phyloP scores from a whole-genome alignment of 37 sponge, comb jelly and placozoan genomes.

The Bolinopsis microptera region DNA sequence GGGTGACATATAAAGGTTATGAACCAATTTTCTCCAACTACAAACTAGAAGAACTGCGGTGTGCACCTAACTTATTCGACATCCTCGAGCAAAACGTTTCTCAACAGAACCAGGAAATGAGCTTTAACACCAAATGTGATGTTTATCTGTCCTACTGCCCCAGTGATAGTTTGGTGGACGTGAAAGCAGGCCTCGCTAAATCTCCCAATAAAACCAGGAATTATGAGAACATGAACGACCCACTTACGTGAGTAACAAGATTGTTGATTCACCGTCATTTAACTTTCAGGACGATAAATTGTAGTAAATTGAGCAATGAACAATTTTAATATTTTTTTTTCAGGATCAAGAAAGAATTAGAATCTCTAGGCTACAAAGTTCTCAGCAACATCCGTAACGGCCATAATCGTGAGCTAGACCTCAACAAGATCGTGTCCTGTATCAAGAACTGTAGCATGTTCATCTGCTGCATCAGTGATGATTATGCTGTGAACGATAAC shows the following conservation, averaged over 20 bases:
- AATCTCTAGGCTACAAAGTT: conserved; percentile 44
- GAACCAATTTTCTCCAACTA: conserved; percentile 38
- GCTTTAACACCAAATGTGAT: neutral
- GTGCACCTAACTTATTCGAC: conserved; percentile 53
- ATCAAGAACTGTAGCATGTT: conserved; percentile 60
- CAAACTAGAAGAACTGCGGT: conserved; percentile 55
- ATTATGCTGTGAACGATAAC: neutral
- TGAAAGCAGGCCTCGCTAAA: neutral
- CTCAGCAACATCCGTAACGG: conserved; percentile 57
- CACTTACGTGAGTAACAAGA: conserved; percentile 18
- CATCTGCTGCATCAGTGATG: conserved; percentile 46
- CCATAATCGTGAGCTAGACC: conserved; percentile 42
- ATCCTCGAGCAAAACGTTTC: neutral
- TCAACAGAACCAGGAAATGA: neutral
- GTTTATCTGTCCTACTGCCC: conserved; percentile 39
- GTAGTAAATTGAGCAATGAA: too few relatives aligned
- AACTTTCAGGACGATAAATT: too few relatives aligned
- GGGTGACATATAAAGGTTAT: conserved; percentile 63
- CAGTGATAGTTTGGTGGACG: conserved; percentile 3
- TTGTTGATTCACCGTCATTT: too few relatives aligned
- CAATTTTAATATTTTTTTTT: neutral
- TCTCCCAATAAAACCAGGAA: neutral
- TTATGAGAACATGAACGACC: conserved; percentile 1
- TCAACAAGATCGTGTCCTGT: conserved; percentile 45
- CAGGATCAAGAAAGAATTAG: conserved; percentile 51